phyloP scores from a whole-genome alignment of 2,113 vertebrate genomes.

The Panthera uncia region DNA sequence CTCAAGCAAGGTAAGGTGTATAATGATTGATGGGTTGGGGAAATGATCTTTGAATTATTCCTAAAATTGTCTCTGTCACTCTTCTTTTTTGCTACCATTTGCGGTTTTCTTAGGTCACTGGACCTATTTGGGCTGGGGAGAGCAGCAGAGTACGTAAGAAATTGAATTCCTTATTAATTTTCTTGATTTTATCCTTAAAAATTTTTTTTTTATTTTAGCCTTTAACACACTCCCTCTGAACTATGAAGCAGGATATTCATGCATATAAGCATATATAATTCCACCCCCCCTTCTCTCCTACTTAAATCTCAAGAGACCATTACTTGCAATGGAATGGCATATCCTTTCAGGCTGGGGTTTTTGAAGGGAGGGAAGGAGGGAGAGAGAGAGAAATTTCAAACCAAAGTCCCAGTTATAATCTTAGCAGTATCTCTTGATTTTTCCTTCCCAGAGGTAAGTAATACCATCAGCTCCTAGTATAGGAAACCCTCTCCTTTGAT shows the following conservation, averaged over 20 bases:
- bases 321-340: slow-evolving; percentile 2
- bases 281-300: background rate
- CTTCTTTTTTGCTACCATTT: slow-evolving; percentile 86
- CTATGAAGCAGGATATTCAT: slow-evolving; percentile 81
- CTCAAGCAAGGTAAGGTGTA: slow-evolving; percentile 23
- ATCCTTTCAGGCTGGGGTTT: slow-evolving; percentile 11
- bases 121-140: slow-evolving; percentile 98
- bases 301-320: background rate
- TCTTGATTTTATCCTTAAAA: slow-evolving; percentile 67
- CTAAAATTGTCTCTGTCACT: slow-evolving; percentile 81
- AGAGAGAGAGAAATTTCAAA: background rate
- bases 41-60: slow-evolving; percentile 73
- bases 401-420: background rate
- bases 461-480: background rate
- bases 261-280: slow-evolving; percentile 70
- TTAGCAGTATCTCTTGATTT: background rate
- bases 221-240: slow-evolving; percentile 81
- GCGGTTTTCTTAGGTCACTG: slow-evolving; percentile 94
- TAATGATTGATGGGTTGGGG: slow-evolving; percentile 33
- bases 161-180: slow-evolving; percentile 80
- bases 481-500: background rate
- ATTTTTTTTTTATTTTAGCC: slow-evolving; percentile 70
- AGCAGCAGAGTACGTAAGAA: slow-evolving; percentile 95
- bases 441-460: background rate
- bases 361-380: background rate